phyloP scores from a whole-genome alignment of 2,113 vertebrate species.

The Artemisiospiza belli region DNA sequence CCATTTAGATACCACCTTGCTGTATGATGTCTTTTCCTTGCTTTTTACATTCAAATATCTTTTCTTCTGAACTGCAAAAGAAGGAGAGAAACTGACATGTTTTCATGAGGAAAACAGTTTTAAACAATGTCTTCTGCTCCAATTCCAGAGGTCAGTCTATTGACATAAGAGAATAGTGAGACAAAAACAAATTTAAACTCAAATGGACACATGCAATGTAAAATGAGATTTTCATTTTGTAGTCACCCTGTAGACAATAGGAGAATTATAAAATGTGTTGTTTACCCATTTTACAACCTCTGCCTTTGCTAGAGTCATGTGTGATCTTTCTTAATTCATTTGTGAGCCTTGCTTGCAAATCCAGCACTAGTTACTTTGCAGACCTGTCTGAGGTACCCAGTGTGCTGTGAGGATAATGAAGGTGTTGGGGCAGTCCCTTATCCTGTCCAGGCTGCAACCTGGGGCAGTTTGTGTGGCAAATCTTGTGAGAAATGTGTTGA shows the following conservation, averaged over 20 bases:
- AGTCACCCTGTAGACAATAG: neutral
- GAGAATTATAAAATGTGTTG: neutral
- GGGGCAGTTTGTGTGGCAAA: neutral
- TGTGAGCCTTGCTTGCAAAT: neutral
- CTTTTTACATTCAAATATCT: neutral
- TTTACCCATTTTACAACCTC: neutral
- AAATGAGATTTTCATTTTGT: neutral
- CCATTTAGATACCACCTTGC: neutral
- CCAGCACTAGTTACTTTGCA: neutral
- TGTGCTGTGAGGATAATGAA: neutral
- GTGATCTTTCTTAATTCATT: neutral
- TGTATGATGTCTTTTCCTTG: neutral
- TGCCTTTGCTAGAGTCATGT: neutral
- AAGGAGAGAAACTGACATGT: neutral
- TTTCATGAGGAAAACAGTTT: neutral
- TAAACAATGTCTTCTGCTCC: neutral
- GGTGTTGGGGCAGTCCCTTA: neutral
- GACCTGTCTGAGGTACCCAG: neutral
- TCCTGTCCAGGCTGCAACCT: neutral
- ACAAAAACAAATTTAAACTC: neutral
- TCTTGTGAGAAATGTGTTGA: neutral
- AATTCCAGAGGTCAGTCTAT: neutral
- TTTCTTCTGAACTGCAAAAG: neutral
- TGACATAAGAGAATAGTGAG: neutral
- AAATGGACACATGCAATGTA: neutral